These are phyloP conservation scores for Festucalex cinctus DNA, from an alignment of 2,113 vertebrate species.

Conservation along the genomic window DNA sequence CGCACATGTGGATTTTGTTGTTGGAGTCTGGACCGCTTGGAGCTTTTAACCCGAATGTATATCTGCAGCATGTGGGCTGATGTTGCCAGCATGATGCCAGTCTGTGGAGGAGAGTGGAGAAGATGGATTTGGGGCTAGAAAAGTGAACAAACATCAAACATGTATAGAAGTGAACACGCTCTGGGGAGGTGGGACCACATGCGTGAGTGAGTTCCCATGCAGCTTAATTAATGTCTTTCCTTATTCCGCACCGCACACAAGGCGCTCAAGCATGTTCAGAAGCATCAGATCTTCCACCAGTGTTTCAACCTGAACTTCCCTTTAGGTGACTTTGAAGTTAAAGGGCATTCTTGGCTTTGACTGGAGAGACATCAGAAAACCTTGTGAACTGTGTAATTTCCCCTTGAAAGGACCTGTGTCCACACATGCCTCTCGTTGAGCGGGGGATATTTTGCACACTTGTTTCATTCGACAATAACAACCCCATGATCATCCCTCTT, in stretches of 20 bases:
- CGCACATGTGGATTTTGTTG: slow-evolving; percentile 3
- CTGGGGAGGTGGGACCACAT: slow-evolving; percentile 12
- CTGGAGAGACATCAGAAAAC: slow-evolving; percentile 51
- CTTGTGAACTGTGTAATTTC: slow-evolving; percentile 57
- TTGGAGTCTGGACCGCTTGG: slow-evolving; percentile 37
- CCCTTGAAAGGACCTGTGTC: slow-evolving; percentile 47
- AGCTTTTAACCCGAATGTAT: slow-evolving; percentile 40
- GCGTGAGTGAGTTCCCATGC: neutral
- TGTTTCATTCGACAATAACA: slow-evolving; percentile 13
- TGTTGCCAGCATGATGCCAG: slow-evolving; percentile 26
- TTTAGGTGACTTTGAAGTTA: slow-evolving; percentile 62
- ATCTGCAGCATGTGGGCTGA: slow-evolving; percentile 41
- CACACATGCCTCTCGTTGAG: slow-evolving; percentile 27
- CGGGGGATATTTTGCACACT: slow-evolving; percentile 11
- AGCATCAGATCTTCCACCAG: slow-evolving; percentile 39
- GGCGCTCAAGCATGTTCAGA: slow-evolving; percentile 11
- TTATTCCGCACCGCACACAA: slow-evolving; percentile 23
- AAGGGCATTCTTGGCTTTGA: slow-evolving; percentile 63
- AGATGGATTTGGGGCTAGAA: slow-evolving; percentile 60
- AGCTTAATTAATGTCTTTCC: slow-evolving; percentile 50
- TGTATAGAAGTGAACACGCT: slow-evolving; percentile 60
- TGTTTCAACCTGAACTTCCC: slow-evolving; percentile 57
- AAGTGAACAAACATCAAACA: slow-evolving; percentile 68
- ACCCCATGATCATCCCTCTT: slow-evolving; percentile 2
- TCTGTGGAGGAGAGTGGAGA: slow-evolving; percentile 36